These are phyloP conservation scores for Otus sunia DNA, from an alignment of 2,113 vertebrate genomes.

Conservation along the genomic window DNA sequence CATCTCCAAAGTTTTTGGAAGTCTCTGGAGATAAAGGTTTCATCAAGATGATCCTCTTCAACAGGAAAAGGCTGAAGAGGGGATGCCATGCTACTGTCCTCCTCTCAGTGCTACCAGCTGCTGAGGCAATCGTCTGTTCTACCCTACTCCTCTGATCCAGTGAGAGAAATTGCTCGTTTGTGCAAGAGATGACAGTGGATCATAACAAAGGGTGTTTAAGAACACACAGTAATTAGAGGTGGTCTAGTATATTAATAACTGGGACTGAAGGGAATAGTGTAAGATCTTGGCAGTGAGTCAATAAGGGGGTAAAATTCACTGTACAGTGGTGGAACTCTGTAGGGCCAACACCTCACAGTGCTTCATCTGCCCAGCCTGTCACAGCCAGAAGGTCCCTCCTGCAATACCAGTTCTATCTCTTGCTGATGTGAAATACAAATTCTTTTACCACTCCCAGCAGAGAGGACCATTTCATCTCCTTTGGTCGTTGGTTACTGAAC, in stretches of 20 bases:
- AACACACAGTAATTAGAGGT: not conserved
- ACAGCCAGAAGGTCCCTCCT: not conserved
- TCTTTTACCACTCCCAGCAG: not conserved
- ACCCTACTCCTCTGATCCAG: not conserved
- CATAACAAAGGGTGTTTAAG: not conserved
- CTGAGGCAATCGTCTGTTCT: not conserved
- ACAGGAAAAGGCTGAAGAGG: not conserved
- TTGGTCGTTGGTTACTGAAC: not conserved
- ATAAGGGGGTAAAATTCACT: not conserved
- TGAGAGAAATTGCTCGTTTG: not conserved
- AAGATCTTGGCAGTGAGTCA: not conserved
- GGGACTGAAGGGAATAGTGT: not conserved
- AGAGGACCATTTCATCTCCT: not conserved
- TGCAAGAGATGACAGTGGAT: not conserved
- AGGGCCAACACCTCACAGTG: not conserved
- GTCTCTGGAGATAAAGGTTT: not conserved
- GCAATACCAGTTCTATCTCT: not conserved
- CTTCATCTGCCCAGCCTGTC: not conserved
- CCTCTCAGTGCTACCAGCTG: not conserved
- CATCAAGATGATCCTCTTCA: not conserved
- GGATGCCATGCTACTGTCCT: not conserved
- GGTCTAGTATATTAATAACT: not conserved
- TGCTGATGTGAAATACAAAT: not conserved
- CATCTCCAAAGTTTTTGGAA: not conserved
- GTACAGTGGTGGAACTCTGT: not conserved